Conservation (phyloP, 2,888 invertebrate genomes). For the Prosopocoilus inquinatus region DNA sequence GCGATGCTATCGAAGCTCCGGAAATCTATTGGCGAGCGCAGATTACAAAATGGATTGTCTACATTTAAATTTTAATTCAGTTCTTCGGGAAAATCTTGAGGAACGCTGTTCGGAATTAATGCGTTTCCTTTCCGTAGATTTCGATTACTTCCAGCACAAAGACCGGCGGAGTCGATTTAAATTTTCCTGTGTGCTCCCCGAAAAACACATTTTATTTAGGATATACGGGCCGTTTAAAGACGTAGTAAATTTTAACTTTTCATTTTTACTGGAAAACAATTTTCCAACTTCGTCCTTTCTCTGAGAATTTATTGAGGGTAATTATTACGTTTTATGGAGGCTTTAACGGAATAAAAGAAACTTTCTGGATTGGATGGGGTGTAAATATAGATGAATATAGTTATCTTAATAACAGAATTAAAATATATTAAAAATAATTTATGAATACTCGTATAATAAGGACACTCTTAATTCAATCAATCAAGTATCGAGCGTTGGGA, state of each 20-base stretch:
- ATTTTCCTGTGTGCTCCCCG: slow-evolving; percentile 12
- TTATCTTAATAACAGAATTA: too few species aligned
- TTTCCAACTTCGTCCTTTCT: too few species aligned
- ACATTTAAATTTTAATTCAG: slow-evolving; percentile 51
- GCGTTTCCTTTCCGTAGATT: slow-evolving; percentile 4
- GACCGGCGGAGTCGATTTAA: slow-evolving; percentile 15
- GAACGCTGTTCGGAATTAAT: slow-evolving; percentile 2
- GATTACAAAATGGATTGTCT: slow-evolving; percentile 50
- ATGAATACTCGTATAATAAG: too few species aligned
- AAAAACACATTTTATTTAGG: slow-evolving; percentile 15
- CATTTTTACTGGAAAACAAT: slow-evolving; percentile 4
- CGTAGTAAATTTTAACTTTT: slow-evolving; percentile 16
- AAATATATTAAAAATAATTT: too few species aligned
- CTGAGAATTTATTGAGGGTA: too few species aligned
- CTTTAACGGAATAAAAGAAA: too few species aligned
- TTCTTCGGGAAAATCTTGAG: background rate
- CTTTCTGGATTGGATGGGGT: too few species aligned
- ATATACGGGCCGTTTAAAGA: slow-evolving; percentile 20
- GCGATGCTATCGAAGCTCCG: slow-evolving; percentile 40
- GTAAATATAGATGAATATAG: too few species aligned
- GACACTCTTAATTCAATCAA: too few species aligned
- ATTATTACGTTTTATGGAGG: too few species aligned
- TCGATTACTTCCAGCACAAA: slow-evolving; percentile 5
- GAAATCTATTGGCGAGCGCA: slow-evolving; percentile 51
- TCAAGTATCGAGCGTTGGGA: too few species aligned